Evolutionary conservation across 2,797 vertebrate species (phyloP).

Genomic region (Oophaga sylvatica): DNA sequence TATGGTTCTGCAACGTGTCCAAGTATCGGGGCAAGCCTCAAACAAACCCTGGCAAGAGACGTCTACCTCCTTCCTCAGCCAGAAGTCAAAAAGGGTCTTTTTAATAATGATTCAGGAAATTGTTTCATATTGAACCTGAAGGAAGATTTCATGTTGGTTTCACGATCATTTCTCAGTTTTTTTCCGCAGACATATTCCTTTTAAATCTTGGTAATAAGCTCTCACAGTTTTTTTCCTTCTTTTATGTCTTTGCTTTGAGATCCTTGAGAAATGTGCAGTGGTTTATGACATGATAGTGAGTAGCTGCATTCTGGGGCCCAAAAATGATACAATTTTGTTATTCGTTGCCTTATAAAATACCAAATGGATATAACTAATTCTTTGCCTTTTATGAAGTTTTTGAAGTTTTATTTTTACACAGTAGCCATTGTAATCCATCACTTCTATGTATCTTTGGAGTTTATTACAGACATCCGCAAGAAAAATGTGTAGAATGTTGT

Average conservation of each 20-base stretch:
- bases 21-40: constrained; percentile 36
- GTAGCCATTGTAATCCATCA: neutral
- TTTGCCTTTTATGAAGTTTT: neutral
- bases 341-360: neutral
- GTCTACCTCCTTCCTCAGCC: constrained; percentile 53
- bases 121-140: constrained; percentile 34
- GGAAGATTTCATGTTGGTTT: constrained; percentile 55
- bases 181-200: neutral
- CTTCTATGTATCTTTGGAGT: neutral
- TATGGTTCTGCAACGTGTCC: constrained; percentile 44
- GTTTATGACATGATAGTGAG: neutral
- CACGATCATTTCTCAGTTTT: constrained; percentile 39
- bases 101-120: constrained; percentile 56
- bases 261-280: neutral
- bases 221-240: neutral
- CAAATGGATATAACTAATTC: neutral
- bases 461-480: neutral
- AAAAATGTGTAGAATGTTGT: neutral
- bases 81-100: constrained; percentile 58
- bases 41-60: constrained; percentile 43
- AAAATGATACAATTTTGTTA: neutral
- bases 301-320: neutral
- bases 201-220: neutral
- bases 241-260: neutral
- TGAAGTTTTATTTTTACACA: neutral